A percentile compares a stretch with the other conserved stretches of the same genome.
Conservation (phyloP, 2,888 invertebrate genomes). For the Spialia ferax region DNA sequence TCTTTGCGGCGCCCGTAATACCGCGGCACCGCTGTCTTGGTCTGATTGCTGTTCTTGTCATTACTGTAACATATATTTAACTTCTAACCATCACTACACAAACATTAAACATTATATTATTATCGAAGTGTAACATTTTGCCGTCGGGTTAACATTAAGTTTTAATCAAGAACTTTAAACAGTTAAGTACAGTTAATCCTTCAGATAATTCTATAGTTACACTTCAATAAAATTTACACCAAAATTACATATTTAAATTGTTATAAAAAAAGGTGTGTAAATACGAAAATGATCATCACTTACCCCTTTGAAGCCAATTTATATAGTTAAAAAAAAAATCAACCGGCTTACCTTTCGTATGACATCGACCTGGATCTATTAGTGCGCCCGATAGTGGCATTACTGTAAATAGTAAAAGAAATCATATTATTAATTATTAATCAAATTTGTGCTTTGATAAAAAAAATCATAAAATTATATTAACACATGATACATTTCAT, state of each 20-base stretch:
- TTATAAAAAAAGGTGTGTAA: no score
- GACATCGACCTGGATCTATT: conserved; percentile 77
- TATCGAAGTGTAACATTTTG: not conserved
- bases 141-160: not conserved
- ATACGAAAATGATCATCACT: conserved; percentile 13
- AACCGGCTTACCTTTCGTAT: conserved; percentile 76
- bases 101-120: not conserved
- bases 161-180: not conserved
- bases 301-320: not conserved
- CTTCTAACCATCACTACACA: not conserved
- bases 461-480: no score
- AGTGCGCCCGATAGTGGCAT: conserved; percentile 66
- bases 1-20: conserved; percentile 81
- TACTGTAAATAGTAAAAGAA: conserved; percentile 61
- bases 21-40: conserved; percentile 62
- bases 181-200: not conserved
- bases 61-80: conserved; percentile 46
- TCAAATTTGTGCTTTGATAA: no score
- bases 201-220: not conserved
- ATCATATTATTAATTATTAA: not conserved
- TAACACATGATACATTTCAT: no score
- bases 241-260: not conserved
- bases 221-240: not conserved
- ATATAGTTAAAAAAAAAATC: not conserved
- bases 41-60: conserved; percentile 45